Evolutionary conservation across 2,797 vertebrate species (phyloP).

Genomic region (Danio albolineatus): DNA sequence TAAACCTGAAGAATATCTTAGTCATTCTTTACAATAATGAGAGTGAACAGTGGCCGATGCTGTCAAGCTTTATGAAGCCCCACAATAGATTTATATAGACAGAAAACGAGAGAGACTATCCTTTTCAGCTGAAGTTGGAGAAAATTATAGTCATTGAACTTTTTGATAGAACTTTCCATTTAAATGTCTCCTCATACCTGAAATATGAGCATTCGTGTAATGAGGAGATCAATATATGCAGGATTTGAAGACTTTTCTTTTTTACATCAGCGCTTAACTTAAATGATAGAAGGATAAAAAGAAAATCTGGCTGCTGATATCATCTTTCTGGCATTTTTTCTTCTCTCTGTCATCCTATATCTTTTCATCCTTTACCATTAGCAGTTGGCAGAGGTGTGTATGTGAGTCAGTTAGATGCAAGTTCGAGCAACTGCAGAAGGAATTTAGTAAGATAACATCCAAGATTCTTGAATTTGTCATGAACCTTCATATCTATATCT

Average conservation of each 20-base stretch:
- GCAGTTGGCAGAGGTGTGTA: conserved; percentile 6
- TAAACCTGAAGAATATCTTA: not conserved
- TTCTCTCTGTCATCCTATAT: conserved; percentile 12
- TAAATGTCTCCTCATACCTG: conserved; percentile 3
- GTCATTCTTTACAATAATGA: not conserved
- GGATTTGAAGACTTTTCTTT: not conserved
- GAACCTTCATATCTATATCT: not conserved
- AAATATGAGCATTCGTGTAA: not conserved
- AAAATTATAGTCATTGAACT: not conserved
- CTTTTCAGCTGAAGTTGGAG: not conserved
- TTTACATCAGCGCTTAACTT: not conserved
- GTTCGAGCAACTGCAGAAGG: conserved; percentile 24
- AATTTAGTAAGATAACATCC: conserved; percentile 24
- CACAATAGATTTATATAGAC: not conserved
- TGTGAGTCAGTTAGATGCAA: conserved; percentile 21
- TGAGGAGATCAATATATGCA: not conserved
- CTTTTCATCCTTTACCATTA: conserved; percentile 27
- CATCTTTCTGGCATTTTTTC: not conserved
- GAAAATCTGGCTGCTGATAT: conserved; percentile 10
- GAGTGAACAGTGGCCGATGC: not conserved
- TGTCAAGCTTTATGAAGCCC: not conserved
- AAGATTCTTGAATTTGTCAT: conserved; percentile 18
- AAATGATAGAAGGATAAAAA: too few relatives aligned
- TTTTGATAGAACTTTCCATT: not conserved
- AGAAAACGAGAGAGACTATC: not conserved